A percentile compares a stretch with the other conserved stretches of the same genome.
Evolutionary conservation across 2,797 vertebrate genomes (phyloP).

Genomic region (Gymnothorax javanicus): DNA sequence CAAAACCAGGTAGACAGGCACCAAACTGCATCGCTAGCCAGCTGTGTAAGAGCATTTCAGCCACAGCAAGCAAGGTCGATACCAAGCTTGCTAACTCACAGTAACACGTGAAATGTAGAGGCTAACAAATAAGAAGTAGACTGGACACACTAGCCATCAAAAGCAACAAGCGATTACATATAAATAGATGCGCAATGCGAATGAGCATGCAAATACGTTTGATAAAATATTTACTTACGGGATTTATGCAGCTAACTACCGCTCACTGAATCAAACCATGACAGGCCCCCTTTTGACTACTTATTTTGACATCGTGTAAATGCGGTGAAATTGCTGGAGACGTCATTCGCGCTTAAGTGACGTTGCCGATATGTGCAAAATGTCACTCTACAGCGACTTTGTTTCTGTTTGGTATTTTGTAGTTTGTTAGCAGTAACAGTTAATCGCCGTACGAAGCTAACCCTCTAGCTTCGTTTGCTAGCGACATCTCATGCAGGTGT

Average conservation of each 20-base stretch:
- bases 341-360: neutral
- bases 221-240: constrained; percentile 4
- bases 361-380: constrained; percentile 19
- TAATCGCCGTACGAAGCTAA: neutral
- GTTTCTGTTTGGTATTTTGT: constrained; percentile 58
- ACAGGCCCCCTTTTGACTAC: neutral
- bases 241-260: neutral
- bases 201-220: neutral
- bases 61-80: neutral
- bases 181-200: neutral
- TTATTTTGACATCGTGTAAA: constrained; percentile 44
- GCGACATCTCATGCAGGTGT: neutral
- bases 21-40: neutral
- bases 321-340: neutral
- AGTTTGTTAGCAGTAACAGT: constrained; percentile 30
- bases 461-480: neutral
- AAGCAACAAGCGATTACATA: neutral
- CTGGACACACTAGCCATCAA: neutral
- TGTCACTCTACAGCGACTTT: constrained; percentile 64
- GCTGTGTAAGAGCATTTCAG: neutral
- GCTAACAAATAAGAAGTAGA: constrained; percentile 4
- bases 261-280: constrained; percentile 1
- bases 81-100: neutral
- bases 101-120: neutral
- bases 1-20: neutral